phyloP scores from a whole-genome alignment of 1,140 invertebrate genomes.

The Anastrepha obliqua region DNA sequence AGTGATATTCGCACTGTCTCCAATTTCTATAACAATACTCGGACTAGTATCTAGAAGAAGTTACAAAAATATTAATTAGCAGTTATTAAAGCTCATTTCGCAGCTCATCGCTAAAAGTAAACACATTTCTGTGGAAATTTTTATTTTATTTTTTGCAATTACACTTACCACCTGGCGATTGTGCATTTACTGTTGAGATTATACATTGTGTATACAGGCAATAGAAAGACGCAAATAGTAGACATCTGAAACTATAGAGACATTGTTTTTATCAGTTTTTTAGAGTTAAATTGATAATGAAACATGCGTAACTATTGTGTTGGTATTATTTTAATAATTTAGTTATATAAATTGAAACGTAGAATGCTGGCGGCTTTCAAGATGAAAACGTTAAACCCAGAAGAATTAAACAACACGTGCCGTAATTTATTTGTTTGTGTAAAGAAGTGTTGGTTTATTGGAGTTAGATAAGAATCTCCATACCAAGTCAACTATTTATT shows the following conservation, averaged over 20 bases:
- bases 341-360: too few relatives aligned
- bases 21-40: slow-evolving; percentile 22
- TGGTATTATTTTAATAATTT: too few relatives aligned
- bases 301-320: too few relatives aligned
- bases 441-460: too few relatives aligned
- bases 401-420: too few relatives aligned
- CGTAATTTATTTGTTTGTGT: too few relatives aligned
- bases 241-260: slow-evolving; percentile 6
- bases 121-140: not conserved
- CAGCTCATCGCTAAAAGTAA: not conserved
- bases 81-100: not conserved
- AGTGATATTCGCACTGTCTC: slow-evolving; percentile 42
- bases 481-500: too few relatives aligned
- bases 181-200: not conserved
- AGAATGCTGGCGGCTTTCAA: too few relatives aligned
- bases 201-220: slow-evolving; percentile 14
- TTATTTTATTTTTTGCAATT: not conserved
- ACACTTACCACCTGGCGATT: slow-evolving; percentile 45
- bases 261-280: not conserved
- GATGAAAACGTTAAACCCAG: too few relatives aligned
- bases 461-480: too few relatives aligned
- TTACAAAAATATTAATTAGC: not conserved
- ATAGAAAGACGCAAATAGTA: not conserved
- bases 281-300: not conserved
- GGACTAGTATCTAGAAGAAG: not conserved